Base-by-base conservation (phyloP, 2,888 invertebrate species). In the Melieria picta region DNA sequence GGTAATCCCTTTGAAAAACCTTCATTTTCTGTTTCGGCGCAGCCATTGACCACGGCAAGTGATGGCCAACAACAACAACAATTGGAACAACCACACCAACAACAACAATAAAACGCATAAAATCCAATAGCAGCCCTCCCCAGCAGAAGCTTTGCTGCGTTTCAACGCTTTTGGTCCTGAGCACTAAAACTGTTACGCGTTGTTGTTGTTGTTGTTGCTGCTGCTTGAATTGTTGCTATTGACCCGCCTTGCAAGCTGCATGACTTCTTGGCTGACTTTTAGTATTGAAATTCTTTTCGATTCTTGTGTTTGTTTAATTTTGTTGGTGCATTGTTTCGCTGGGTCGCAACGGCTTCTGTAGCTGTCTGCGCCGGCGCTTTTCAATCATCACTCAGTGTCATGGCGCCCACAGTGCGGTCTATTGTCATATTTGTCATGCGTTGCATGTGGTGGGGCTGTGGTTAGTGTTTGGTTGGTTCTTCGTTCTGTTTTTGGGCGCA, bases 11-110 rank as follows among this genome's bases (percentile, higher is more conserved):
- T 60, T 61, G 4, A 56, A 13, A 46, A 13, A 52, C 45, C 52
- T 16, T 60, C 47, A n/a, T 50, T 60, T 62, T 60, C 11, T 10
- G n/a, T 62, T 62, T 10, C 45, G 48, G 10, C 72, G 65, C 73
- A 73, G 64, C 73, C 79, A 75, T 65, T 74, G 77, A 75, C 80
- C 75, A 80, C 79, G 80, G 80, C 81, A 81, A 81, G 80, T 81
- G 80, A 80, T 76, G 78, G 77, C 72, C 7, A 6, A 62, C 47
- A 47, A 7, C 47, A 3, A 16, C 64, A 64, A 50, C 43, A 48
- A 64, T n/a, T 50, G 43, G 42, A 50, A 50, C 13, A 30, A 48
- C 52, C 5, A 30, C 30, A 30, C 50, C 7, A n/a, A 7, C 52
- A 52, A 30, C 30, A 30, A 30, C 30, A 30, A 30, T 30, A 30